Conservation (phyloP, 2,888 invertebrate species). For the Hofmannophila pseudospretella region DNA sequence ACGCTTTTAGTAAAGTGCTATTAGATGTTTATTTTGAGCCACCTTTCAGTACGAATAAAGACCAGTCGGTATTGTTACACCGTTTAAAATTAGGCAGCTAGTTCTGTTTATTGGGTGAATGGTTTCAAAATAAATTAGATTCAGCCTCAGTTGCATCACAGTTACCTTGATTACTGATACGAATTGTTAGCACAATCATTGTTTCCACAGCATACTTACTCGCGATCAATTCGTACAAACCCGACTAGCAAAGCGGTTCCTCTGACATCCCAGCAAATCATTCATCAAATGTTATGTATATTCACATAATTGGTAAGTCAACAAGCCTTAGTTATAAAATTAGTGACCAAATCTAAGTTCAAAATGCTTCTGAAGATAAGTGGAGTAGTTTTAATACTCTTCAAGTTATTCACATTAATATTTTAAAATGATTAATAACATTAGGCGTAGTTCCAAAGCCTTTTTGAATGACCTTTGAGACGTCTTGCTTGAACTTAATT, state of each 20-base stretch:
- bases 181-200: slow-evolving; percentile 26
- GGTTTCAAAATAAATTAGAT: slow-evolving; percentile 29
- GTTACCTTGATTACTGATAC: slow-evolving; percentile 15
- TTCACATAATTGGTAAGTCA: slow-evolving; percentile 28
- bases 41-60: not conserved
- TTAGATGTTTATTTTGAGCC: not conserved
- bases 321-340: slow-evolving; percentile 41
- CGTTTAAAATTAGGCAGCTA: not conserved
- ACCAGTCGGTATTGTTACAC: not conserved
- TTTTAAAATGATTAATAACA: slow-evolving; percentile 1
- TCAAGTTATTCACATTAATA: slow-evolving; percentile 10
- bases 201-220: slow-evolving; percentile 13
- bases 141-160: slow-evolving; percentile 8
- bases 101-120: slow-evolving; percentile 19
- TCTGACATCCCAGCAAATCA: slow-evolving; percentile 19
- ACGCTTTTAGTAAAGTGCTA: not conserved
- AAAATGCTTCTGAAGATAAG: slow-evolving; percentile 27
- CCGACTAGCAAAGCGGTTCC: slow-evolving; percentile 23
- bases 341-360: slow-evolving; percentile 32
- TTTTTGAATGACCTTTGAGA: slow-evolving; percentile 10
- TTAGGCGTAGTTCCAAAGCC: slow-evolving; percentile 22
- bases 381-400: slow-evolving; percentile 5
- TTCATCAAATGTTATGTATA: slow-evolving; percentile 14
- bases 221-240: slow-evolving; percentile 22
- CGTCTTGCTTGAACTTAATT: slow-evolving; percentile 2